Percentiles rank a stretch among this genome's conserved stretches.
Conservation (phyloP, 2,888 invertebrate genomes). For the Eurois occulta region DNA sequence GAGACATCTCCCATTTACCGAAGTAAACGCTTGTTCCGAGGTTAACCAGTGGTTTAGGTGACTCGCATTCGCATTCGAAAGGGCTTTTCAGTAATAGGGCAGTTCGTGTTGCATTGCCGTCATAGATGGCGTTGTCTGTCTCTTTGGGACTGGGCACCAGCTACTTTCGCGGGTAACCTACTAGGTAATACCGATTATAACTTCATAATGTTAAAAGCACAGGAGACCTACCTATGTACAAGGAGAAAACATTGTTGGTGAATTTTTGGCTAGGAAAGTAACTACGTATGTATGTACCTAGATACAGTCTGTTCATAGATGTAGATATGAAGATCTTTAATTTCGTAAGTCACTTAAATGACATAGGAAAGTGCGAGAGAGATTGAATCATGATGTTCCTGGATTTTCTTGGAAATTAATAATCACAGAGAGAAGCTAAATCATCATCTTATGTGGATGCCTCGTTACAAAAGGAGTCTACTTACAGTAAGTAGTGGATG, state of each 20-base stretch:
- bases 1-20: slow-evolving; percentile 10
- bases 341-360: too few species aligned
- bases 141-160: not conserved
- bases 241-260: not conserved
- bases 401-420: too few species aligned
- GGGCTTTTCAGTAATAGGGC: too few species aligned
- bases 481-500: not conserved
- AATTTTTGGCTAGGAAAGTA: not conserved
- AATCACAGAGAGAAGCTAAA: not conserved
- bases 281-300: not conserved
- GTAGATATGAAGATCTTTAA: too few species aligned
- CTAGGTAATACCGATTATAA: not conserved
- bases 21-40: not conserved
- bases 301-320: not conserved
- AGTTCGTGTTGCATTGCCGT: not conserved
- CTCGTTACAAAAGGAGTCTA: not conserved
- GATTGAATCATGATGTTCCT: too few species aligned
- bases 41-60: not conserved
- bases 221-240: not conserved
- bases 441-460: not conserved
- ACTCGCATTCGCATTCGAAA: not conserved
- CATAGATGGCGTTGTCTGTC: slow-evolving; percentile 38
- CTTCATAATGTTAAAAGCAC: not conserved
- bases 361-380: too few species aligned
- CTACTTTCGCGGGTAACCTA: not conserved